Percentiles rank a stretch among this genome's conserved stretches.
Conservation (phyloP, 2,888 invertebrate genomes). For the Imbricaverruca yamaguchii region DNA sequence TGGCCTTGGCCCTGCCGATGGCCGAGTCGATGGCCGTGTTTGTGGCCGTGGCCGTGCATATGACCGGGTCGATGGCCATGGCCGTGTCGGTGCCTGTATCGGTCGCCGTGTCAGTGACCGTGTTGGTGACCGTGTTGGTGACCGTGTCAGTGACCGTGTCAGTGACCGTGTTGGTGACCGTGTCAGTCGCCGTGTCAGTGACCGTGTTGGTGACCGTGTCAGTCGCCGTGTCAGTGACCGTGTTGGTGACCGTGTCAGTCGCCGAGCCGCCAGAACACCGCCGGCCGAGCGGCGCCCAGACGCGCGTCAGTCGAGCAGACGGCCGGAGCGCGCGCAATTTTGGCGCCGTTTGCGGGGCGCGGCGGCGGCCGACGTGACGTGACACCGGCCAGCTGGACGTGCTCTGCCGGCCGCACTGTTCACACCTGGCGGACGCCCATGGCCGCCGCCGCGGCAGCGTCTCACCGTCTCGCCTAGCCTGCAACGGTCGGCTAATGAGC, state of each 20-base stretch:
- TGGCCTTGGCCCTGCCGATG: too few relatives aligned
- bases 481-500: neutral
- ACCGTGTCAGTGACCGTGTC: slow-evolving; percentile 35
- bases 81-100: too few relatives aligned
- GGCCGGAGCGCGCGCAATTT: slow-evolving; percentile 53
- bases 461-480: neutral
- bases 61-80: too few relatives aligned
- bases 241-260: slow-evolving; percentile 40
- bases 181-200: slow-evolving; percentile 35
- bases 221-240: slow-evolving; percentile 36
- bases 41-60: too few relatives aligned
- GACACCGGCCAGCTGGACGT: slow-evolving; percentile 27
- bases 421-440: neutral
- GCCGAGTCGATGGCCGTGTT: too few relatives aligned
- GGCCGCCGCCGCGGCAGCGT: neutral
- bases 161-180: slow-evolving; percentile 39
- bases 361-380: slow-evolving; percentile 66
- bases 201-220: slow-evolving; percentile 38
- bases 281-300: slow-evolving; percentile 46
- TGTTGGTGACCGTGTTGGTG: slow-evolving; percentile 38
- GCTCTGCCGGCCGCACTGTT: neutral
- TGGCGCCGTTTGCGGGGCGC: slow-evolving; percentile 47
- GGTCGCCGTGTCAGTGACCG: too few relatives aligned
- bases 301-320: slow-evolving; percentile 38
- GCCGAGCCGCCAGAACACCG: slow-evolving; percentile 44